A percentile compares a stretch with the other conserved stretches of the same genome.
Evolutionary conservation across 2,888 invertebrate species (phyloP).

Genomic region (Teinopalpus imperialis): DNA sequence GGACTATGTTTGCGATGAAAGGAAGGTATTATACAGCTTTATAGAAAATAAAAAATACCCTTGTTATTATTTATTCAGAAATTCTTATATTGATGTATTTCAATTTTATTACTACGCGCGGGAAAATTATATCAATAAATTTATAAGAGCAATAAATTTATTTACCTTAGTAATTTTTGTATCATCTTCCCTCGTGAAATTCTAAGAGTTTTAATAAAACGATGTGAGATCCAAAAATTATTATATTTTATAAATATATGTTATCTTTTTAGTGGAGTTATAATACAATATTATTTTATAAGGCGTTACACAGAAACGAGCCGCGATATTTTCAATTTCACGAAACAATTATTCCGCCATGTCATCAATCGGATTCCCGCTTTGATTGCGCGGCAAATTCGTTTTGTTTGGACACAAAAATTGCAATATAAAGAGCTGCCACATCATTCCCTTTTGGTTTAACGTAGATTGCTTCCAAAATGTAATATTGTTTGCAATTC

Average conservation of each 20-base stretch:
- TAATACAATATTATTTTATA: conserved; percentile 34
- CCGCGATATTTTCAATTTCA: conserved; percentile 78
- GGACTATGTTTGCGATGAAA: conserved; percentile 24
- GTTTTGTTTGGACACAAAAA: conserved; percentile 82
- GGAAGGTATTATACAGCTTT: conserved; percentile 22
- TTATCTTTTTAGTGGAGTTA: too few species aligned
- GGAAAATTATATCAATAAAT: conserved; percentile 14
- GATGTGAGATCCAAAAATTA: conserved; percentile 15
- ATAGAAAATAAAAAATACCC: conserved; percentile 18
- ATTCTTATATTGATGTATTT: conserved; percentile 16
- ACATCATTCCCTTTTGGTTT: conserved; percentile 81
- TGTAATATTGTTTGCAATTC: conserved; percentile 80
- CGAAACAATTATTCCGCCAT: conserved; percentile 81
- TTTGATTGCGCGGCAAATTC: conserved; percentile 82
- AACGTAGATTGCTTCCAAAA: conserved; percentile 80
- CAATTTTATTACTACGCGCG: conserved; percentile 11
- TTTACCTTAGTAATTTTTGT: conserved; percentile 10
- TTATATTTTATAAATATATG: conserved; percentile 6
- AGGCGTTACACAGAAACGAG: conserved; percentile 63
- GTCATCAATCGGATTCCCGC: conserved; percentile 81
- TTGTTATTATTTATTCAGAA: conserved; percentile 20
- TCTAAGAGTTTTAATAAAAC: conserved; percentile 1
- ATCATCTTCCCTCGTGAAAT: conserved; percentile 1
- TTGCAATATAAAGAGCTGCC: conserved; percentile 82
- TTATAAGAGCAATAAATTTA: conserved; percentile 18